These are phyloP conservation scores for Aspidapion aeneum DNA, from an alignment of 2,888 invertebrate species.

Conservation along the genomic window DNA sequence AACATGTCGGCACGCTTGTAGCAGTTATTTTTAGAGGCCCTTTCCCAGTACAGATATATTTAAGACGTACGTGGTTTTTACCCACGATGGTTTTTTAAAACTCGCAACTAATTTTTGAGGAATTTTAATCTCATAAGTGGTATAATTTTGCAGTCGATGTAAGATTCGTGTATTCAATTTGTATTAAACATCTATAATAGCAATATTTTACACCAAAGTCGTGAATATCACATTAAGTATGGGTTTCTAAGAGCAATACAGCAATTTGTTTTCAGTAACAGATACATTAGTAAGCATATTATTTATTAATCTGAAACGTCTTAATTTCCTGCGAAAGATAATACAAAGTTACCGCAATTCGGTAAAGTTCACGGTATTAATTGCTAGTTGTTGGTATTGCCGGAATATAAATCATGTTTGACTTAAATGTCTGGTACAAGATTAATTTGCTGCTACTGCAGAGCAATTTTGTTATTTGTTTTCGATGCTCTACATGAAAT, in stretches of 20 bases:
- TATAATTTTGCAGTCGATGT: background rate
- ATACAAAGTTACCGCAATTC: background rate
- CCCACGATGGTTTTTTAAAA: too few relatives aligned
- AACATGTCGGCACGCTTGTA: too few relatives aligned
- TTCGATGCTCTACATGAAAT: too few relatives aligned
- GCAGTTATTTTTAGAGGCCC: too few relatives aligned
- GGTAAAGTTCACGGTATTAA: background rate
- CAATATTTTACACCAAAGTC: background rate
- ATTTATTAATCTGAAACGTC: background rate
- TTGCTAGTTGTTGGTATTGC: background rate
- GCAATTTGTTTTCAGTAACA: background rate
- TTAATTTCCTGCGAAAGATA: background rate
- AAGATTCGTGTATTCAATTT: background rate
- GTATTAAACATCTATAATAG: background rate
- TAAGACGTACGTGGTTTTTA: too few relatives aligned
- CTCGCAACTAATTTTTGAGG: background rate
- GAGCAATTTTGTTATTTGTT: too few relatives aligned
- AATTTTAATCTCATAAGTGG: background rate
- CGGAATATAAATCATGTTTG: background rate
- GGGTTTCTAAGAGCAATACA: background rate
- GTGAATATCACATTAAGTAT: background rate
- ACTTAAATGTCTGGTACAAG: background rate
- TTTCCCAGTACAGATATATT: too few relatives aligned
- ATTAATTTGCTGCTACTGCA: background rate
- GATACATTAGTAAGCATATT: background rate